Base-by-base conservation (phyloP, 2,888 invertebrate genomes). In the Nephrotoma guestfalica region DNA sequence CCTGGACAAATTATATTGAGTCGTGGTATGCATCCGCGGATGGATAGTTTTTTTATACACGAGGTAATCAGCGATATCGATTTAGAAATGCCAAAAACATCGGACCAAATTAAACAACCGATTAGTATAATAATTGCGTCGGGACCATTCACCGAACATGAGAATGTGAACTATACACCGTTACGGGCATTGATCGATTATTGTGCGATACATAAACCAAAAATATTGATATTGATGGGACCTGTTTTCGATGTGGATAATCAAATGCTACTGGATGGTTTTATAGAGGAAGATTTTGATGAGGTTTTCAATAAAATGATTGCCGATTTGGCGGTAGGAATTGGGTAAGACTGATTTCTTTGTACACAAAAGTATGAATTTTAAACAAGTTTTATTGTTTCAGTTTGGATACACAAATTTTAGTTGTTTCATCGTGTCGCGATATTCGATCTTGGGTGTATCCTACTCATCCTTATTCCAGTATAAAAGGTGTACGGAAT, bases 381-480 rank as follows among this genome's bases (percentile, higher is more conserved):
- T 84, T 41, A 40, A 83, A 83, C 40, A 83, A n/a, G 5, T 51
- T 30, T 18, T 15, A 15, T 51, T 30, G 15, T 51, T 92, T 42
- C 91, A 94, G 94, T 86, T 93, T 93, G n/a, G 91, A 91, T 18
- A 96, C 95, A 9, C 94, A 95, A 88, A 93, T 97, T 84, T 93
- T 97, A 86, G 90, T 98, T 87, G 94, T 97, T 30, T 93, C 97
- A 4, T 97, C 96, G 71, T 92, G 92, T 87, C 94, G 94, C 89
- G 98, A 98, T 90, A 94, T 94, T 0, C 95, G 96, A 91, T 95
- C 96, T 89, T 93, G 95, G 88, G 94, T 97, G 0, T 98, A 95
- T 91, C 98, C 98, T 4, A 97, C 97, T 0, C 96, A 96, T 11
- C 94, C 97, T 0, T 96, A 94, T 89, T 89, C 91, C n/a, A 89